Conservation (phyloP, 2,113 vertebrate species). For the Ivindomyrus marchei region DNA sequence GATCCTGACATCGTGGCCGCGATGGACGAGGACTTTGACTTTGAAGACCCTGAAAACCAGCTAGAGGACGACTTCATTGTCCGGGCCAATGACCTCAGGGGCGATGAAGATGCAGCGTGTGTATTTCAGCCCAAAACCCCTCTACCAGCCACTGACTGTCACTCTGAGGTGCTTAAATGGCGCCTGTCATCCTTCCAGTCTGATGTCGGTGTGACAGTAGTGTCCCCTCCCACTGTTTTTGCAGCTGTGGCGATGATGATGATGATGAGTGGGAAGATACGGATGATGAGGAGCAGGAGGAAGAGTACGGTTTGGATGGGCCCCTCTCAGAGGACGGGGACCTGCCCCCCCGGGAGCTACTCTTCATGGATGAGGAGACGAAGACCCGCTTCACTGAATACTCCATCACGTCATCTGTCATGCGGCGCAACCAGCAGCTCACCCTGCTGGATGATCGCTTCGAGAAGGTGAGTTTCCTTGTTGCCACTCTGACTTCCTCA, state of each 20-base stretch:
- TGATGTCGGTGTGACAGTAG: not conserved
- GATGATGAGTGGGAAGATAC: constrained; percentile 75
- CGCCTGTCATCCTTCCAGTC: not conserved
- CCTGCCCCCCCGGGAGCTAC: constrained; percentile 46
- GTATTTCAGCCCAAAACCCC: constrained; percentile 1
- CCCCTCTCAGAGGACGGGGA: constrained; percentile 56
- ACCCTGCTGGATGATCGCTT: constrained; percentile 88
- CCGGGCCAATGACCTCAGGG: constrained; percentile 63
- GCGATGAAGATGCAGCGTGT: constrained; percentile 37
- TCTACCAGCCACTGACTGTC: not conserved
- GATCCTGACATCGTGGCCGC: constrained; percentile 94
- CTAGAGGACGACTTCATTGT: constrained; percentile 91
- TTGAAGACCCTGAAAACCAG: constrained; percentile 81
- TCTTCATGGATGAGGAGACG: constrained; percentile 87
- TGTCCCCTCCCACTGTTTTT: not conserved
- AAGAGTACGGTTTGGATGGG: constrained; percentile 58
- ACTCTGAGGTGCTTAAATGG: not conserved
- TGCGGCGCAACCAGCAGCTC: constrained; percentile 88
- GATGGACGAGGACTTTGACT: constrained; percentile 95
- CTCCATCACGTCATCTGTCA: constrained; percentile 86
- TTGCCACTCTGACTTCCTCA: not conserved
- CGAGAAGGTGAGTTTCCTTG: constrained; percentile 72
- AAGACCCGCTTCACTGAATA: constrained; percentile 93
- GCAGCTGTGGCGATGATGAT: constrained; percentile 33
- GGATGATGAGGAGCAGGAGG: constrained; percentile 50